Evolutionary conservation across 2,797 vertebrate species (phyloP).

Genomic region (Etheostoma nigrum): DNA sequence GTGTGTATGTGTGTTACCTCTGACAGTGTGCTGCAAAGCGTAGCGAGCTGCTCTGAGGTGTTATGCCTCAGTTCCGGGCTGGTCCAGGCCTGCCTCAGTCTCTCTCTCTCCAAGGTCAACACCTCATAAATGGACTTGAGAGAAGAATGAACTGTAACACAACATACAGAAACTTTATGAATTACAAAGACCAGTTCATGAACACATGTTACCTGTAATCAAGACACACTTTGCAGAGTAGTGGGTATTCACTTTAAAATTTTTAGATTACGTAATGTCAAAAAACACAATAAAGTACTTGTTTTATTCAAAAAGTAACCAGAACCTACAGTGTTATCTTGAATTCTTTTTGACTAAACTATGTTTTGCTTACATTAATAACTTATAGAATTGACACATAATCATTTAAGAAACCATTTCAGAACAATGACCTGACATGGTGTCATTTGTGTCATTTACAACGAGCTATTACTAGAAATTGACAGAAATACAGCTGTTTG

Average conservation of each 20-base stretch:
- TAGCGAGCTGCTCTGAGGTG: slow-evolving; percentile 79
- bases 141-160: slow-evolving; percentile 77
- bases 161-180: background rate
- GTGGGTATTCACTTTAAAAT: background rate
- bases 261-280: background rate
- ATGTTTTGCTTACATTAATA: background rate
- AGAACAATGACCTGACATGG: too few relatives aligned
- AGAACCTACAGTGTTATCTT: background rate
- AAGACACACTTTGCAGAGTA: background rate
- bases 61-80: slow-evolving; percentile 76
- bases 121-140: slow-evolving; percentile 89
- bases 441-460: background rate
- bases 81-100: slow-evolving; percentile 85
- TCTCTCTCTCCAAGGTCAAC: slow-evolving; percentile 85
- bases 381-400: background rate
- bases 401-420: background rate
- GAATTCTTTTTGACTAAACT: background rate
- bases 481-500: background rate
- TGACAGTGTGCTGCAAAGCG: slow-evolving; percentile 76
- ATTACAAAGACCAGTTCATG: background rate
- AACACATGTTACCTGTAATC: background rate
- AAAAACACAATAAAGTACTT: background rate
- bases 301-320: background rate
- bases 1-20: slow-evolving; percentile 72
- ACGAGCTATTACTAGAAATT: background rate